Base-by-base conservation (phyloP, 2,113 vertebrate genomes). In the Hemiprocne comata region DNA sequence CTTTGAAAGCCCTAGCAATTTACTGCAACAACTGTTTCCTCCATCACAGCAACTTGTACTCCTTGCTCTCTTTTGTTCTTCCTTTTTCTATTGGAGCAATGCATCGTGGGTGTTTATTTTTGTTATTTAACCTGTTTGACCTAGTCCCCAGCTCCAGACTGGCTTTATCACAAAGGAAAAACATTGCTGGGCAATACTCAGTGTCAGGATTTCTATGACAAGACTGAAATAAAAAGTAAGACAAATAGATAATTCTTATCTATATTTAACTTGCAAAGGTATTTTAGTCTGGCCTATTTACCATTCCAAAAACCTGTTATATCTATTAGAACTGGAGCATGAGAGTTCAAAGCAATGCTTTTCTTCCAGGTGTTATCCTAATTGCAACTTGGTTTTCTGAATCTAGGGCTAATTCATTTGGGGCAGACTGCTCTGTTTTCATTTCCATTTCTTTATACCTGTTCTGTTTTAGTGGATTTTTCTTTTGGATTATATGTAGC, bases 1-100 rank as follows among this genome's bases (percentile, higher is more conserved):
- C 67, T 90, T 55, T 90, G 79, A 64, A 71, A 90, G 40, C 42
- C 67, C 17, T 51, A 60, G 79, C 86, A 94, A 94, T 93, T 95
- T 88, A 17, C 61, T 77, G 72, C 64, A 64, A 20, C 69, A 46
- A 44, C 36, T 31, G 69, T 81, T 83, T 77, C 13, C 60, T 86
- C 46, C 33, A 29, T 74, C 46, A 44, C 34, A 64, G 79, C 20
- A 74, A 42, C 69, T 71, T 71, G 95, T 71, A 42, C 26, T 84
- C 93, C 78, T 77, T 15, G 3, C 33, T 72, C 13, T 66, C 82
- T 86, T 85, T 96, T 96, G 51, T 95, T 62, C 64, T 29, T 3
- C 6, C 2, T 82, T 48, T 90, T 73, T 70, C 54, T 51, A 13
- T 16, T 86, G 82, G 40, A 92, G 76, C 75, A 77, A 46, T 38